These are phyloP conservation scores for Myripristis murdjan DNA, from an alignment of 2,797 vertebrate genomes.

Conservation along the genomic window DNA sequence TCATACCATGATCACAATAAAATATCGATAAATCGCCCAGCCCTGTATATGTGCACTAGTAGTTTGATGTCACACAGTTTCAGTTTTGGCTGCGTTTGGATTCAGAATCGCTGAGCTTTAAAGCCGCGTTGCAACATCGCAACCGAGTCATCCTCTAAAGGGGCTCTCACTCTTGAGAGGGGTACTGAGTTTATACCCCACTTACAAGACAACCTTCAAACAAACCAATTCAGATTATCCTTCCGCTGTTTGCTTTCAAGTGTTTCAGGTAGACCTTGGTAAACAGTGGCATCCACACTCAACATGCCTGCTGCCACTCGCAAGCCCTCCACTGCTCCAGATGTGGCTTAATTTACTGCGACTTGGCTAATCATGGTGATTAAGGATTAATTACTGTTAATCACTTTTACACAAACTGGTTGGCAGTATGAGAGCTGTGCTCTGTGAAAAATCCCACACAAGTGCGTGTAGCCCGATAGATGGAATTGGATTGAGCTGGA, in stretches of 20 bases:
- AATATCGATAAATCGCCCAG: too few species aligned
- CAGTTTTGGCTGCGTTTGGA: too few species aligned
- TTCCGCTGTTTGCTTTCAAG: constrained; percentile 41
- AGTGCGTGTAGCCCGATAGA: constrained; percentile 81
- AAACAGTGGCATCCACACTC: constrained; percentile 88
- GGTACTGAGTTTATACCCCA: not conserved
- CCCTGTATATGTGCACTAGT: too few species aligned
- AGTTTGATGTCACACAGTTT: too few species aligned
- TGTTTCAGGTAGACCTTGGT: constrained; percentile 87
- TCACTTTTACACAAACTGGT: constrained; percentile 99
- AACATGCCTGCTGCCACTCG: constrained; percentile 83
- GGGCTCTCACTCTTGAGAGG: not conserved
- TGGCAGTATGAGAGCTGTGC: constrained; percentile 94
- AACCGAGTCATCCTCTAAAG: not conserved
- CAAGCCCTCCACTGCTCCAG: constrained; percentile 95
- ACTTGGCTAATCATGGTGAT: constrained; percentile 99
- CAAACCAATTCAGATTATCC: constrained; percentile 1
- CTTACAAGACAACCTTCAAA: constrained; percentile 12
- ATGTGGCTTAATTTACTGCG: constrained; percentile 99
- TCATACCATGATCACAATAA: too few species aligned
- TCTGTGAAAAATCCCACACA: constrained; percentile 92
- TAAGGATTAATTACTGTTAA: constrained; percentile 99
- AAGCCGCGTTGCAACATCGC: too few species aligned
- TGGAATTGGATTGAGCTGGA: constrained; percentile 54
- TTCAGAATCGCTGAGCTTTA: too few species aligned